These are phyloP conservation scores for Lithobates pipiens DNA, from an alignment of 2,797 vertebrate genomes.

Conservation along the genomic window DNA sequence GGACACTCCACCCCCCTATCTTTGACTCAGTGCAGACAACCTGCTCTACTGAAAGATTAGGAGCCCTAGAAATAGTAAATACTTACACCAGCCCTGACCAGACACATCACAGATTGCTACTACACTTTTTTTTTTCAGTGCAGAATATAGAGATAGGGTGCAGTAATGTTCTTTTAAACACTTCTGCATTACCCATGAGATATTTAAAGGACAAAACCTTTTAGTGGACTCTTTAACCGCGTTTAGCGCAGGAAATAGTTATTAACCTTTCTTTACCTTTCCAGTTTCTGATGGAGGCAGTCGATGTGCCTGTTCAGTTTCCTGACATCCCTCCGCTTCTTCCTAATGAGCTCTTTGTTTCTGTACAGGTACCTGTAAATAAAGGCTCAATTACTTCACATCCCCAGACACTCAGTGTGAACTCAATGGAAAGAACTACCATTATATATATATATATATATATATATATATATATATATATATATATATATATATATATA, in stretches of 20 bases:
- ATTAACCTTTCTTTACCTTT: conserved; percentile 77
- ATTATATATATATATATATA: not conserved
- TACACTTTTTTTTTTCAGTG: not conserved
- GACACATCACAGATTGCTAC: too few species aligned
- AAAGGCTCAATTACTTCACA: not conserved
- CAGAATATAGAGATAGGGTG: too few species aligned
- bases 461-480: too few species aligned
- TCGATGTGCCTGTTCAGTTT: conserved; percentile 86
- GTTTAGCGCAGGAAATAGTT: conserved; percentile 22
- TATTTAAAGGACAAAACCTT: not conserved
- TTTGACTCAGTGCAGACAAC: too few species aligned
- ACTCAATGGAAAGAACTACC: not conserved
- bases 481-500: too few species aligned
- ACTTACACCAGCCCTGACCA: too few species aligned
- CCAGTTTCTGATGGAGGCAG: conserved; percentile 87
- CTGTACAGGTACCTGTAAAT: conserved; percentile 88
- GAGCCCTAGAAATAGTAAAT: too few species aligned
- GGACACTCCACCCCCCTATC: too few species aligned
- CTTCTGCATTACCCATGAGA: not conserved
- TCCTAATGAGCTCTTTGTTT: conserved; percentile 86
- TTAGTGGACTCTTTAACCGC: not conserved
- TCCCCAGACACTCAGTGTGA: not conserved
- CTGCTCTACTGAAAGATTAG: too few species aligned
- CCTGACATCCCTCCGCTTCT: conserved; percentile 85
- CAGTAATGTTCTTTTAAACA: not conserved